These are phyloP conservation scores for Oxyruncus cristatus DNA, from an alignment of 2,113 vertebrate species.

Conservation along the genomic window DNA sequence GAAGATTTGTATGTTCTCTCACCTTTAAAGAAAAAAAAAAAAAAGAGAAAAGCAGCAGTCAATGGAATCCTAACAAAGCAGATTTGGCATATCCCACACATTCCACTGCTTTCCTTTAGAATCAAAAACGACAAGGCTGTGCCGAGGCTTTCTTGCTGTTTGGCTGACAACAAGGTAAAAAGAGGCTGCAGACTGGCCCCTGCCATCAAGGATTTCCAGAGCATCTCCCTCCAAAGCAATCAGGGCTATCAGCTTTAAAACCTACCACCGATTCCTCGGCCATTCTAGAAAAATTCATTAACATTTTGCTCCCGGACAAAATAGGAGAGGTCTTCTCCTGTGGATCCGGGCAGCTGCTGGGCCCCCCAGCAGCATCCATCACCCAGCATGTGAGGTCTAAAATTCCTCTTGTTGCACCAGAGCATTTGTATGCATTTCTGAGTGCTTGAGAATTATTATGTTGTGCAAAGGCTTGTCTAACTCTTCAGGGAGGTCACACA, in stretches of 20 bases:
- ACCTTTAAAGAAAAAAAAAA: neutral
- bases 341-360: neutral
- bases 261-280: neutral
- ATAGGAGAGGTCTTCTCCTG: neutral
- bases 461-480: constrained; percentile 22
- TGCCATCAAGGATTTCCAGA: neutral
- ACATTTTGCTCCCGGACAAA: neutral
- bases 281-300: neutral
- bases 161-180: neutral
- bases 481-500: constrained; percentile 26
- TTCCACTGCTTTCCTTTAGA: neutral
- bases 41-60: neutral
- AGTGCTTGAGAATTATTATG: neutral
- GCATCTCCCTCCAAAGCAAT: neutral
- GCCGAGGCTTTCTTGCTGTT: neutral
- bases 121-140: neutral
- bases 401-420: neutral
- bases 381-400: neutral
- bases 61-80: neutral
- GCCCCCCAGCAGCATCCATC: neutral
- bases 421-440: constrained; percentile 12
- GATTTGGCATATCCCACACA: neutral
- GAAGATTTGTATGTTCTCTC: neutral
- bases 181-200: neutral
- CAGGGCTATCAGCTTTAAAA: neutral